Percentiles rank a stretch among this genome's conserved stretches.
phyloP scores from a whole-genome alignment of 2,888 invertebrate genomes.

The Malachius bipustulatus region DNA sequence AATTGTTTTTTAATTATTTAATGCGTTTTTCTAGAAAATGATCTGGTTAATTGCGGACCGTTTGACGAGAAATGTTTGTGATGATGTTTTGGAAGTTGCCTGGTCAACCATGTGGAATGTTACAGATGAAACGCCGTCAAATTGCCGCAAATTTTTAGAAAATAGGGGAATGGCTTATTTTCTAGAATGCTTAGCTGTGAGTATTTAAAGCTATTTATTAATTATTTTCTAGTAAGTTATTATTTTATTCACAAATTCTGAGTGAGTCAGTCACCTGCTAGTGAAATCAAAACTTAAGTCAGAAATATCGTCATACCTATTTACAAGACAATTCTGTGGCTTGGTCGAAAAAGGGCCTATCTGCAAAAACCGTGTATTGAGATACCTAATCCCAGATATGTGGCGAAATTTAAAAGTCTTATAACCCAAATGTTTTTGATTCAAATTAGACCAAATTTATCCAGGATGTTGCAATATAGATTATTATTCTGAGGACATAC shows the following conservation, averaged over 20 bases:
- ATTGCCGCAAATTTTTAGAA: constrained; percentile 83
- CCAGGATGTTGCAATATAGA: no score
- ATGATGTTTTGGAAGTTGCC: constrained; percentile 93
- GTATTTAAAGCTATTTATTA: constrained; percentile 17
- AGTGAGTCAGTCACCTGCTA: no score
- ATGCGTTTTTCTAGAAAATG: constrained; percentile 69
- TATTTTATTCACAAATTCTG: background rate
- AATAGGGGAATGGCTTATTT: constrained; percentile 85
- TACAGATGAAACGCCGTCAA: constrained; percentile 89
- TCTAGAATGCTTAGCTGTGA: constrained; percentile 73
- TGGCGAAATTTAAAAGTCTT: no score
- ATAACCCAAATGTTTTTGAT: no score
- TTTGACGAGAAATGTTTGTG: constrained; percentile 63
- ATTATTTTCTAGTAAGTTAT: background rate
- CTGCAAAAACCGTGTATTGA: no score
- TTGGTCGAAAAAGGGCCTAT: no score
- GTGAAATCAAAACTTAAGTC: no score
- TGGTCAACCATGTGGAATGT: constrained; percentile 99
- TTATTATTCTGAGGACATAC: no score
- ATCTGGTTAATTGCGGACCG: constrained; percentile 75
- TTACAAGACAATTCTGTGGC: background rate
- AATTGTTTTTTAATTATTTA: background rate
- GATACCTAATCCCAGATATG: no score
- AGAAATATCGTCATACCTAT: no score
- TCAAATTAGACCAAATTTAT: no score